Conservation (phyloP, 2,797 vertebrate species). For the Siniperca scherzeri region DNA sequence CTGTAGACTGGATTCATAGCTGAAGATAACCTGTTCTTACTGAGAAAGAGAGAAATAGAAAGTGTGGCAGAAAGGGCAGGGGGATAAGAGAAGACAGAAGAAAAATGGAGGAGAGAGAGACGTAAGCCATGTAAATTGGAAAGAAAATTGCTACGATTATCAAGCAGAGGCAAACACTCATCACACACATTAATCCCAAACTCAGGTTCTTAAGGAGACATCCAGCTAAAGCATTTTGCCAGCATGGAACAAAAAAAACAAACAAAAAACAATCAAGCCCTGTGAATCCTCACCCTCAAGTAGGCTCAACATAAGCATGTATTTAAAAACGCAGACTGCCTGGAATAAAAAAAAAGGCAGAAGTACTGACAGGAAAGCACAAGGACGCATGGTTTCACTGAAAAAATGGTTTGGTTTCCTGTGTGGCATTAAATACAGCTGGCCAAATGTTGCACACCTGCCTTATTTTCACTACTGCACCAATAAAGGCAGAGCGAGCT, state of each 20-base stretch:
- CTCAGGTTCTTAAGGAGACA: constrained; percentile 50
- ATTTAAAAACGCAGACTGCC: constrained; percentile 43
- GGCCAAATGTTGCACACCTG: constrained; percentile 22
- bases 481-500: constrained; percentile 19
- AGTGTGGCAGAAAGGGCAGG: constrained; percentile 21
- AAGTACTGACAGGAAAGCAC: constrained; percentile 48
- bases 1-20: constrained; percentile 99
- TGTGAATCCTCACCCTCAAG: constrained; percentile 51
- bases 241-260: constrained; percentile 34
- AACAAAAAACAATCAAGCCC: constrained; percentile 24
- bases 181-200: constrained; percentile 54
- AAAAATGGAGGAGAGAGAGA: constrained; percentile 45
- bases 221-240: constrained; percentile 58
- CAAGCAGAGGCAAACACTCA: constrained; percentile 30
- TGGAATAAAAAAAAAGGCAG: constrained; percentile 24
- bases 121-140: constrained; percentile 50
- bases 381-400: constrained; percentile 42
- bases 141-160: constrained; percentile 56
- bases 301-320: constrained; percentile 45
- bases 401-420: constrained; percentile 35
- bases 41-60: constrained; percentile 65
- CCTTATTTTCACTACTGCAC: constrained; percentile 26
- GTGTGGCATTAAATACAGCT: constrained; percentile 27
- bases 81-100: constrained; percentile 42
- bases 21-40: constrained; percentile 93